Base-by-base conservation (phyloP, 2,113 vertebrate species). In the Argyrosomus japonicus region DNA sequence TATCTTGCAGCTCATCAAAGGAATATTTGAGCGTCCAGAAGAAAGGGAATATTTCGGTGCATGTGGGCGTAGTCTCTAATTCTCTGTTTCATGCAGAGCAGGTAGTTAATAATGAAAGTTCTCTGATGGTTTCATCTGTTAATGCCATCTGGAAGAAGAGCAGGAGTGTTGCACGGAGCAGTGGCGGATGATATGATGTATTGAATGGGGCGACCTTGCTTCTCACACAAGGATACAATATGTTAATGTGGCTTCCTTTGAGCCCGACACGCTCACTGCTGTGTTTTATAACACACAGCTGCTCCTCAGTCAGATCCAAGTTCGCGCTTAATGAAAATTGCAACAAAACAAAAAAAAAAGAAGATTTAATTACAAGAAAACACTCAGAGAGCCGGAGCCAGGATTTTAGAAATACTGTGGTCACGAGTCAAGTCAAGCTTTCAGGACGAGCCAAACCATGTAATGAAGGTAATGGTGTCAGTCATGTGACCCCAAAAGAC, bases 101-200 rank as follows among this genome's bases (percentile, higher is more conserved):
- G 81, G 54, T 75, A 70, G 79, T 85, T 85, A 85, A 87, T 80
- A 85, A 85, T 86, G 79, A 57, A 87, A 61, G 43, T 83, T 70
- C 47, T 86, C 7, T 54, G 53, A 82, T 77, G 82, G 81, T 75
- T 83, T 78, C 57, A 68, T 85, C 68, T 81, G 85, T 74, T 68
- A 63, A 76, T 69, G 67, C 87, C 85, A 85, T 89, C 79, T 90
- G 89, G 89, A 88, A 57, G 83, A 60, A 45, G 81, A 68, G 81
- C 72, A 47, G 76, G 27, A 68, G 48, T 12, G 51, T 27, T 48
- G 60, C 67, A 23, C 5, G 19, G 73, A 82, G 79, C 63, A 12
- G 63, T 2, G 56, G 25, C 51, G 54, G 82, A 68, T 63, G 73
- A 48, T 57, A 23, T 62, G 86, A 86, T 72, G 61, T 25, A 77